phyloP scores from a whole-genome alignment of 1,140 invertebrate species.

The Papilio aristodemus region DNA sequence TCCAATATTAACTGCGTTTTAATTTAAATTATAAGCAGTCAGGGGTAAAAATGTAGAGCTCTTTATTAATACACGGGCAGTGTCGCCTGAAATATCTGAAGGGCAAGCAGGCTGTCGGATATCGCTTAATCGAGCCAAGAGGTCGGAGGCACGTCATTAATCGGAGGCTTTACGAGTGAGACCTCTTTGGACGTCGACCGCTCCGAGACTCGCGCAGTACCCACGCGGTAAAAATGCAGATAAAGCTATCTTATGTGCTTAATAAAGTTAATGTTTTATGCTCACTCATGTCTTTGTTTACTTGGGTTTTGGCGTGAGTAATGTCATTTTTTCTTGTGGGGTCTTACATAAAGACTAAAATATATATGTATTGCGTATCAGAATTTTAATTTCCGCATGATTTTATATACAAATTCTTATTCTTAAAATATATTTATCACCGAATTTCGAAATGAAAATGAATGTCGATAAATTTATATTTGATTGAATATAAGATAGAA shows the following conservation, averaged over 20 bases:
- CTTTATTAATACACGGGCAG: constrained; percentile 23
- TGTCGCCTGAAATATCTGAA: constrained; percentile 49
- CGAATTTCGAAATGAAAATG: background rate
- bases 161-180: constrained; percentile 71
- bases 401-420: background rate
- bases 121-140: constrained; percentile 70
- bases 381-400: background rate
- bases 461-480: too few relatives aligned
- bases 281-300: constrained; percentile 20
- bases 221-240: constrained; percentile 45
- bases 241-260: constrained; percentile 38
- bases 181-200: constrained; percentile 36
- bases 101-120: constrained; percentile 52
- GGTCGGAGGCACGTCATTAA: constrained; percentile 66
- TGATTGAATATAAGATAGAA: too few relatives aligned
- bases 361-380: background rate
- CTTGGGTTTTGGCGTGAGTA: constrained; percentile 22
- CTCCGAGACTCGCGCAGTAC: constrained; percentile 10
- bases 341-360: constrained; percentile 12
- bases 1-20: background rate
- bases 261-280: constrained; percentile 33
- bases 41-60: background rate
- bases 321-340: constrained; percentile 14
- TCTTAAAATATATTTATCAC: background rate
- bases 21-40: constrained; percentile 18